Conservation (phyloP, 2,113 vertebrate species). For the Microcebus griseorufus region DNA sequence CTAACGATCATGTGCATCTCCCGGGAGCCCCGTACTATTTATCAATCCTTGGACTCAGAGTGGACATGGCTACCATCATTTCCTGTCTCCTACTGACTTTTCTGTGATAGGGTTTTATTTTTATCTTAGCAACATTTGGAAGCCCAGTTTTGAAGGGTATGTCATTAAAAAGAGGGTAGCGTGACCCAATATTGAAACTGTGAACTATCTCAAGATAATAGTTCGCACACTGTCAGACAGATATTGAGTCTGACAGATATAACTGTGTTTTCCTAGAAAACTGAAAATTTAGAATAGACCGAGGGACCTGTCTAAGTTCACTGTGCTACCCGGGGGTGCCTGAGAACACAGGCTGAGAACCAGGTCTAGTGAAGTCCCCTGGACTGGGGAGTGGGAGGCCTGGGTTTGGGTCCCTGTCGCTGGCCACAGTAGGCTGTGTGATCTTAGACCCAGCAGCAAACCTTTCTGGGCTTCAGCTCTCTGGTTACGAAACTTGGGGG, state of each 20-base stretch:
- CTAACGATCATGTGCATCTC: too few relatives aligned
- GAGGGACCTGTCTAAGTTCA: fast-evolving
- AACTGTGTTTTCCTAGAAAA: not conserved
- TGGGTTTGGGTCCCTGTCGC: not conserved
- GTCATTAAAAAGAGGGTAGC: not conserved
- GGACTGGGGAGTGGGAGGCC: not conserved
- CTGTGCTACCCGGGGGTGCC: fast-evolving
- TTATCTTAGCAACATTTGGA: not conserved
- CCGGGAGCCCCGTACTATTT: not conserved
- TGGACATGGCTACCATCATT: not conserved
- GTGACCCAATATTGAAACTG: not conserved
- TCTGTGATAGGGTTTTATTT: not conserved
- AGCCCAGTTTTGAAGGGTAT: not conserved
- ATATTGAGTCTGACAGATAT: not conserved
- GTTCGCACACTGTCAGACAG: not conserved
- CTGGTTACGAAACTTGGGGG: not conserved
- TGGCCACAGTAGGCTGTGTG: not conserved
- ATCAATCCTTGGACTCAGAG: not conserved
- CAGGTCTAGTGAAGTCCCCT: too few relatives aligned
- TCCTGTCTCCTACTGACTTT: not conserved
- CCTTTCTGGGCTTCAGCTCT: not conserved
- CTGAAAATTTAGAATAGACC: not conserved
- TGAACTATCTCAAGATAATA: not conserved
- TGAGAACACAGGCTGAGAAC: not conserved
- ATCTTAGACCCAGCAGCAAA: too few relatives aligned